These are phyloP conservation scores for Ptilonorhynchus violaceus DNA, from an alignment of 2,113 vertebrate species.

Conservation along the genomic window DNA sequence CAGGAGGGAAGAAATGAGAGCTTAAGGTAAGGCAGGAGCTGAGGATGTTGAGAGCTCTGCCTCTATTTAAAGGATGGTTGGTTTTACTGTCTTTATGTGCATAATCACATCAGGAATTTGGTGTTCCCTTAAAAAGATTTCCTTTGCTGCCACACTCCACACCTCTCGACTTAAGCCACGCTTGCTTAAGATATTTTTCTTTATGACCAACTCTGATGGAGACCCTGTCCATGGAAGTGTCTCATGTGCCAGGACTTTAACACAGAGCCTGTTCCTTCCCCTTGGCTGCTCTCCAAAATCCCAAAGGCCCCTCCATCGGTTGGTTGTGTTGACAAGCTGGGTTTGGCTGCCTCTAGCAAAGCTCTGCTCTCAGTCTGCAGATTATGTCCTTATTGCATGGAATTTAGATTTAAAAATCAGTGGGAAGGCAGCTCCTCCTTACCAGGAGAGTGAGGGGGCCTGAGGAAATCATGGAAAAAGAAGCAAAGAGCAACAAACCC, in stretches of 20 bases:
- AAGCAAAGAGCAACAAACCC: background rate
- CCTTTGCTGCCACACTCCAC: background rate
- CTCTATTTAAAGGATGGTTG: background rate
- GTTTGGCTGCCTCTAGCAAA: background rate
- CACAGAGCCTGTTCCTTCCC: background rate
- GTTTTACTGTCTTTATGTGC: background rate
- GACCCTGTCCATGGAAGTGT: background rate
- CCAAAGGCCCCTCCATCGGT: background rate
- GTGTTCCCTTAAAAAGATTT: background rate
- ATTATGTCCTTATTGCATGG: accelerated
- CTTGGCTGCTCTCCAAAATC: background rate
- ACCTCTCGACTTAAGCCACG: background rate
- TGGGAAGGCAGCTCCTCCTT: background rate
- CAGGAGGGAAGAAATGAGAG: background rate
- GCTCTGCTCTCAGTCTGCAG: background rate
- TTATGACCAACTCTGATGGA: background rate
- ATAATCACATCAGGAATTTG: background rate
- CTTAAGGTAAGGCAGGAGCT: background rate
- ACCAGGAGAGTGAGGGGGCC: background rate
- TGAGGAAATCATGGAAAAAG: background rate
- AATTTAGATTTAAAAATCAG: background rate
- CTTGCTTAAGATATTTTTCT: background rate
- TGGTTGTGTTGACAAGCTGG: background rate
- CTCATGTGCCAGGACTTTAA: background rate
- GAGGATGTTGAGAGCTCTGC: background rate